These are phyloP conservation scores for Ellobius talpinus DNA, from an alignment of 2,113 vertebrate species.

Conservation along the genomic window DNA sequence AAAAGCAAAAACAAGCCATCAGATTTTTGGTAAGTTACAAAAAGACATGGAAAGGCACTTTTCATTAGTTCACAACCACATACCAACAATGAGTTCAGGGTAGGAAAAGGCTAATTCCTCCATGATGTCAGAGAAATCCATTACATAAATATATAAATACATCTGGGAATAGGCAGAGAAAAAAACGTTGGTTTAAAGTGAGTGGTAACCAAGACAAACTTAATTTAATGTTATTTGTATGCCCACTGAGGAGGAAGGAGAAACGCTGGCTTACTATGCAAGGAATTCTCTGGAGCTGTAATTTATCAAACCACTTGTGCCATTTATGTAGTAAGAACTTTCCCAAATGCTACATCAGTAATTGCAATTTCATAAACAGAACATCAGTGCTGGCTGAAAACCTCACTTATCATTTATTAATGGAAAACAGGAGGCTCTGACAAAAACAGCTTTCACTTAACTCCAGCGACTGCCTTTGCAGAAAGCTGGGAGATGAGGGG, in stretches of 20 bases:
- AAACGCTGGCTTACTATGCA: conserved; percentile 14
- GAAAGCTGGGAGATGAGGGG: conserved; percentile 18
- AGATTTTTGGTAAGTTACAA: background rate
- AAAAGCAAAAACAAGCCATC: background rate
- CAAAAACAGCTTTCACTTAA: conserved; percentile 26
- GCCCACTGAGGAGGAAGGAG: background rate
- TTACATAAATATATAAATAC: background rate
- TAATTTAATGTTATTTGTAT: conserved; percentile 33
- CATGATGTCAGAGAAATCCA: background rate
- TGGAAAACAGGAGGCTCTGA: conserved; percentile 31
- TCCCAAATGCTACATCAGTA: conserved; percentile 65
- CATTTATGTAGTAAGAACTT: conserved; percentile 53
- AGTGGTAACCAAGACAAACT: conserved; percentile 5
- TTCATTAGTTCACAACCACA: conserved; percentile 48
- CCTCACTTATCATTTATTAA: conserved; percentile 69
- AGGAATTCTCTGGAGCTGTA: conserved; percentile 70
- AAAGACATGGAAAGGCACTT: background rate
- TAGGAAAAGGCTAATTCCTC: background rate
- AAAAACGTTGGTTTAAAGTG: conserved; percentile 22
- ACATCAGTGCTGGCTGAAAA: conserved; percentile 48
- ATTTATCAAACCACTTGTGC: conserved; percentile 63
- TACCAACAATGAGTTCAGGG: background rate
- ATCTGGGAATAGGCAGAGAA: background rate
- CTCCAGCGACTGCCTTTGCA: conserved; percentile 40
- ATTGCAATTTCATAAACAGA: conserved; percentile 71